Base-by-base conservation (phyloP, 2,113 vertebrate genomes). In the Brachirus orientalis region DNA sequence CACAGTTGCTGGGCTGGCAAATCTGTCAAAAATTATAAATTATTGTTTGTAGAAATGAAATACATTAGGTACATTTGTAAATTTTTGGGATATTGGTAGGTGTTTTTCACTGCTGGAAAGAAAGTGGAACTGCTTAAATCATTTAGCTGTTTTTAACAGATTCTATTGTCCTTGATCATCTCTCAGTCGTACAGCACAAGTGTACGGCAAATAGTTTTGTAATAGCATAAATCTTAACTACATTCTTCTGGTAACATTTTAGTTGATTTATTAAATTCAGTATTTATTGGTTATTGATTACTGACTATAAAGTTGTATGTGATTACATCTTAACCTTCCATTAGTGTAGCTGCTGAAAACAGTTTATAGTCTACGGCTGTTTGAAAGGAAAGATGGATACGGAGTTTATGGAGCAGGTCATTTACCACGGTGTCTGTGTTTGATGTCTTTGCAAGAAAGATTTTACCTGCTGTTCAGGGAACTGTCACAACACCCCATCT, bases 401-500 rank as follows among this genome's bases (percentile, higher is more conserved):
- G 22, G 11, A 12, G 35, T 61, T 10, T 59, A 3, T 22, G n/a
- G n/a, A 57, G 11, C 6, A 17, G n/a, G 9, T 63, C n/a, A 51
- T 48, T 56, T 7, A 17, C 7, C 28, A 9, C 7, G 6, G 4
- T 12, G 37, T 63, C 13, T 44, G 36, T 65, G 48, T 61, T 61
- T 37, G 10, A 17, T 33, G 18, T 71, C 38, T 1, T 33, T 58
- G 2, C 28, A 28, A 28, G n/a, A 28, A 28, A 6, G 28, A 28
- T 28, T 28, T 35, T 13, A 57, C 36, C 22, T 52, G 38, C 50
- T 40, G 36, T 62, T 48, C 52, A 44, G 14, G 56, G 46, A 45
- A 41, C 6, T 17, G n/a, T 58, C n/a, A 7, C 16, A 16, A 6
- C 60, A 19, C 54, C 46, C 40, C 43, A 17, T 57, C n/a, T 62